Base-by-base conservation (phyloP, 2,888 invertebrate species). In the Caenorhabditis panamensis region DNA sequence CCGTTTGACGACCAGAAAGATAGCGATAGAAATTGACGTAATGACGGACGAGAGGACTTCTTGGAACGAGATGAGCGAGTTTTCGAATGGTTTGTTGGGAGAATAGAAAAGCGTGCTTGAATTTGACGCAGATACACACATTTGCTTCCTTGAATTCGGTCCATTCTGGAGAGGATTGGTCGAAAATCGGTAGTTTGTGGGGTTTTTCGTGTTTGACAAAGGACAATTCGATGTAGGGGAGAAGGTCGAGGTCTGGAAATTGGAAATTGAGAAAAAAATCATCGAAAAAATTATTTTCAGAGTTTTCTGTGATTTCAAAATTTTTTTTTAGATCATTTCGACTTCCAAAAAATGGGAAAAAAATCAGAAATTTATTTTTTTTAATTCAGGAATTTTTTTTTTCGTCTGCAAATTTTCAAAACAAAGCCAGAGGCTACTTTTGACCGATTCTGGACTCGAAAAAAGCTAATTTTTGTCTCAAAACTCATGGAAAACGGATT, bases 21-120 rank as follows among this genome's bases (percentile, higher is more conserved):
- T 80, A 80, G 5, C 77, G 64, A 54, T 82, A 85, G 11, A 64
- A 59, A 41, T 85, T 85, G 49, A 75, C 64, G 31, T 83, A 79
- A 6, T 76, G 63, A 13, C 80, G 79, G 22, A 82, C 58, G 0
- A 83, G 41, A 1, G 84, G 75, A 41, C 73, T 8, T 24, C 62
- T 64, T 2, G 83, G 79, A 20, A 83, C 61, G n/a, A 54, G 68
- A 13, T 63, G 56, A 6, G 79, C 69, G 26, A 85, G 11, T 28
- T 69, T 69, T n/a, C 59, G 49, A 24, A 62, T 72, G 1, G 77
- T 82, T 9, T 69, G 31, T 28, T 72, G 73, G 0, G 78, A 79
- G 53, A 83, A 69, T 9, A 82, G 49, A 9, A 83, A 51, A 18
- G 61, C 53, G 13, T 59, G 28, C 3, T 47, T 47, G 47, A 47